These are phyloP conservation scores for Micromussa lordhowensis DNA, from an alignment of 92 coral and sea anemone species.

Conservation along the genomic window DNA sequence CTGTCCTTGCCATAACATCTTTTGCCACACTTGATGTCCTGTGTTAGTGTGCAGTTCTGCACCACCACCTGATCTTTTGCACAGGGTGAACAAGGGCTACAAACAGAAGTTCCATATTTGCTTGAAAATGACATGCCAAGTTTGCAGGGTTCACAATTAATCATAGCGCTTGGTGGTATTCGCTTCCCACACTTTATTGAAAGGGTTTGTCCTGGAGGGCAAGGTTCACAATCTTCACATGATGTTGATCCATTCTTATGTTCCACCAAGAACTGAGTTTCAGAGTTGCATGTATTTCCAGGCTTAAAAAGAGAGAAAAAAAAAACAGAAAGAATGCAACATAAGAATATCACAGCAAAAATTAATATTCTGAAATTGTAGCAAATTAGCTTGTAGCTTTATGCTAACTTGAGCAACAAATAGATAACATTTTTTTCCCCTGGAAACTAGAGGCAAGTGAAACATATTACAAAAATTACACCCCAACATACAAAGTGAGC, in stretches of 20 bases:
- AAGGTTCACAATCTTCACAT: slow-evolving; percentile 11
- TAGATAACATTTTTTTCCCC: too few relatives aligned
- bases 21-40: not conserved
- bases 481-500: too few relatives aligned
- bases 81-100: slow-evolving; percentile 34
- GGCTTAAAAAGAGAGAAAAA: not conserved
- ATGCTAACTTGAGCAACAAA: too few relatives aligned
- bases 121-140: slow-evolving; percentile 3
- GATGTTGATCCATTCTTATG: not conserved
- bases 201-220: slow-evolving; percentile 31
- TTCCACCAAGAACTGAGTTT: slow-evolving; percentile 1
- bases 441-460: too few relatives aligned
- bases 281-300: not conserved
- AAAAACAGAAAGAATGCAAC: not conserved
- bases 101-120: not conserved
- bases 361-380: not conserved
- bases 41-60: not conserved
- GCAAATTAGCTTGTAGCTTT: too few relatives aligned
- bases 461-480: too few relatives aligned
- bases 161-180: not conserved
- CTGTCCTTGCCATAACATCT: slow-evolving; percentile 29
- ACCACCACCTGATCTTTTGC: slow-evolving; percentile 28
- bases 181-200: slow-evolving; percentile 19
- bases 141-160: not conserved
- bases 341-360: not conserved